Evolutionary conservation across 2,797 vertebrate genomes (phyloP), one percentile per base, ranked within the genome.

Genomic region (Serranus cabrilla): DNA sequence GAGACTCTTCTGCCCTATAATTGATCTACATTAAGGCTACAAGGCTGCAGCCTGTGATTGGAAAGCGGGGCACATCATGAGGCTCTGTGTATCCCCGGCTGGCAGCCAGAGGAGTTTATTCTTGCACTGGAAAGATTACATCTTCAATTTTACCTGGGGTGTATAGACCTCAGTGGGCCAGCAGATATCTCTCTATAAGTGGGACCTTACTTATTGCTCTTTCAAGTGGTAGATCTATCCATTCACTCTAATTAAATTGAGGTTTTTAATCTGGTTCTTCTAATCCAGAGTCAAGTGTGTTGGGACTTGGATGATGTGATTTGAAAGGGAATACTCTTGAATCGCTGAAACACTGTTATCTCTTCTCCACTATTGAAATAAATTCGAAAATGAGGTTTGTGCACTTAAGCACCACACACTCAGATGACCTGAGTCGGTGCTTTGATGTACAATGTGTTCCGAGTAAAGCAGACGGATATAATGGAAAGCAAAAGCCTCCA

Each of bases 1-100:
- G 91, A 87, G 95, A 95, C 97, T 97, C 96, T 96, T 97, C 95
- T 92, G 95, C 91, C 88, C 95, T 78, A 97, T 98, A 99, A 98
- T 98, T 99, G 97, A 99, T 98, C 96, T 88, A 95, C 94, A 96
- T 96, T 96, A 96, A 92, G 92, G 90, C 93, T 87, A 94, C 91
- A 89, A 86, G 88, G 91, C 87, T 67, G 62, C 85, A 83, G 86
- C 69, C 86, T 87, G 86, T 86, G 89, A 91, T 85, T 89, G 89
- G 76, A 84, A 92, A 81, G 84, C 74, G n/a, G 82, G 81, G 78
- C 86, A 90, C 93, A 93, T 92, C 90, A 85, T 74, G 81, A 87
- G 82, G 78, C 85, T 82, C 64, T 82, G 84, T 92, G 90, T 88
- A 87, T 91, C 90, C 88, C 83, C 71, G 81, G 66, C 91, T 90